Conservation (phyloP, 2,797 vertebrate genomes). For the Rhincodon typus region DNA sequence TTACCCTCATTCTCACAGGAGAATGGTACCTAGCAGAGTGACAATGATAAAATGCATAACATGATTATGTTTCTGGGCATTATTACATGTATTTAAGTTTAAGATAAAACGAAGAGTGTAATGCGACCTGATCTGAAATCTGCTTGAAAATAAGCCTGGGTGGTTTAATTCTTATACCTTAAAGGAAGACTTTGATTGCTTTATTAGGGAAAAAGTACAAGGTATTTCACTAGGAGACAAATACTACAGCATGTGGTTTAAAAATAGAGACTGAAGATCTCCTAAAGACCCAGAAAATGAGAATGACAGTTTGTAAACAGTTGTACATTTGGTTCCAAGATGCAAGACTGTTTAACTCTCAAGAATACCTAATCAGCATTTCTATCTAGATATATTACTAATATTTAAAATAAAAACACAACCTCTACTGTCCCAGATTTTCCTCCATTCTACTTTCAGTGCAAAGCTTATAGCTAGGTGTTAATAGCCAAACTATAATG, state of each 20-base stretch:
- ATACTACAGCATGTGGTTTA: no score
- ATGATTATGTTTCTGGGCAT: neutral
- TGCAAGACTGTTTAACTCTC: neutral
- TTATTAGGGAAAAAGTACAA: neutral
- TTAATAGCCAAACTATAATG: neutral
- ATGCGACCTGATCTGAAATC: neutral
- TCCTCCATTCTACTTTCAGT: neutral
- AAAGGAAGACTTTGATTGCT: neutral
- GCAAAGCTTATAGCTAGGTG: neutral
- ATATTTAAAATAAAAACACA: neutral
- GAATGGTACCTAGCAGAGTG: neutral
- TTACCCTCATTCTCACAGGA: neutral
- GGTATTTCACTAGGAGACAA: neutral
- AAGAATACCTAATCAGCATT: neutral
- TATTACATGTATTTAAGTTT: no score
- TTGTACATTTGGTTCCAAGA: neutral
- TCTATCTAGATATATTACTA: neutral
- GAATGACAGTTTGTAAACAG: neutral
- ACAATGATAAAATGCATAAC: neutral
- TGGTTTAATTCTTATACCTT: neutral
- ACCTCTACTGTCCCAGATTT: neutral
- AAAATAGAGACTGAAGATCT: neutral
- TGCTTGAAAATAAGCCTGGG: neutral
- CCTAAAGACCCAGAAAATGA: neutral
- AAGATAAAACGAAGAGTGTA: neutral